A percentile compares a stretch with the other conserved stretches of the same genome.
Conservation (phyloP, 2,888 invertebrate species). For the Aphidoletes aphidimyza region DNA sequence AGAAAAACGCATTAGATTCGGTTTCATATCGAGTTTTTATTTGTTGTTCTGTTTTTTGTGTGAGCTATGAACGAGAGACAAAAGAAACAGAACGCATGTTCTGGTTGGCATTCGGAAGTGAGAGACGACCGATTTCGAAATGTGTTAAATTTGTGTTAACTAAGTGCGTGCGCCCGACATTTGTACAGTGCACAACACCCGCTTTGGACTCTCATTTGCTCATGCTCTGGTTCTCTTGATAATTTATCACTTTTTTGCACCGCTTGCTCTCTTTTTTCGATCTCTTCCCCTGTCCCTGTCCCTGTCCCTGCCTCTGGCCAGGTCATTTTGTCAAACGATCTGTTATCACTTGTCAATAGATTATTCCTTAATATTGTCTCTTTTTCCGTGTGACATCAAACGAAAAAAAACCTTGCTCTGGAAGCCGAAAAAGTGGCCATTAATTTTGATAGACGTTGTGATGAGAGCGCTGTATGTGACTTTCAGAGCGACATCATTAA, state of each 20-base stretch:
- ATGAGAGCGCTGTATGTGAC: too few relatives aligned
- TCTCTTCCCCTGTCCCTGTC: too few relatives aligned
- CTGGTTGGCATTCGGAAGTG: neutral
- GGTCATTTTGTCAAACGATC: constrained; percentile 30
- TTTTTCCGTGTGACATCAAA: neutral
- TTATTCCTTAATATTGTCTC: constrained; percentile 6
- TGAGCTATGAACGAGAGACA: neutral
- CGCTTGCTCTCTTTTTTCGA: neutral
- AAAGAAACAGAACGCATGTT: constrained; percentile 11
- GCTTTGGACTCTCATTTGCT: neutral
- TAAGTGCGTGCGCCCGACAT: constrained; percentile 52
- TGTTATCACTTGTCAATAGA: constrained; percentile 53
- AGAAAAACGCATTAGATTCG: neutral
- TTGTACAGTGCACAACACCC: constrained; percentile 2
- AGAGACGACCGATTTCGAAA: neutral
- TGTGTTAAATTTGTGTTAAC: constrained; percentile 47
- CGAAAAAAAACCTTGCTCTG: neutral
- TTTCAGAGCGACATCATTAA: neutral
- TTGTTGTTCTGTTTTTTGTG: neutral
- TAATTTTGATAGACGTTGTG: too few relatives aligned
- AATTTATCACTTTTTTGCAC: constrained; percentile 45
- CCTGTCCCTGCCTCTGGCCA: too few relatives aligned
- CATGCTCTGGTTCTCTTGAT: neutral
- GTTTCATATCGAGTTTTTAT: constrained; percentile 27
- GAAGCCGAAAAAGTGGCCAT: neutral